Evolutionary conservation across 92 coral and sea anemone species (phyloP).

Genomic region (Blastomussa wellsi): DNA sequence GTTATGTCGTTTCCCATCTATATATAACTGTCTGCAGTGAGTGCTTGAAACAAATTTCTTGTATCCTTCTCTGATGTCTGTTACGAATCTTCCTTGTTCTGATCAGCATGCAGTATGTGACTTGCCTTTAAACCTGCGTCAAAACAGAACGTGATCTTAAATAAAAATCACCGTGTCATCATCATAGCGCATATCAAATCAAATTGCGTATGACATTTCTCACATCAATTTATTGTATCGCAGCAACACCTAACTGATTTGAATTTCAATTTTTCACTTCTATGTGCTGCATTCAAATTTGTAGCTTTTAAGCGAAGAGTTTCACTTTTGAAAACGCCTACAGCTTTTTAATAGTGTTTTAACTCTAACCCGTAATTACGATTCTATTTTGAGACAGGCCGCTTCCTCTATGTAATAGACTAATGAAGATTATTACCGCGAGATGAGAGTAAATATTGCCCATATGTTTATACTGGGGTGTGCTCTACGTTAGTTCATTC

Average conservation of each 20-base stretch:
- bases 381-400: not conserved
- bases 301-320: not conserved
- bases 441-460: constrained; percentile 1
- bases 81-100: not conserved
- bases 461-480: constrained; percentile 15
- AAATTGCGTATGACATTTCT: constrained; percentile 29
- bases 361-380: not conserved
- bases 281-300: not conserved
- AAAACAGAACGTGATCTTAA: constrained; percentile 14
- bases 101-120: not conserved
- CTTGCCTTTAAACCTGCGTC: constrained; percentile 13
- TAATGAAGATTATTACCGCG: constrained; percentile 6
- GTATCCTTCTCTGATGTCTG: not conserved
- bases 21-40: not conserved
- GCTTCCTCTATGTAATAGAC: not conserved
- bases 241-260: constrained; percentile 12
- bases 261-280: not conserved
- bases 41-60: not conserved
- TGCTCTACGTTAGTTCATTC: not conserved
- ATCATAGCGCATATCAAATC: not conserved
- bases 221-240: constrained; percentile 30
- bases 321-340: not conserved
- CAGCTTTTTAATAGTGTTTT: not conserved
- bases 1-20: constrained; percentile 46
- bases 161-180: not conserved